phyloP scores from a whole-genome alignment of 2,113 vertebrate genomes.

The Hydrolagus affinis region DNA sequence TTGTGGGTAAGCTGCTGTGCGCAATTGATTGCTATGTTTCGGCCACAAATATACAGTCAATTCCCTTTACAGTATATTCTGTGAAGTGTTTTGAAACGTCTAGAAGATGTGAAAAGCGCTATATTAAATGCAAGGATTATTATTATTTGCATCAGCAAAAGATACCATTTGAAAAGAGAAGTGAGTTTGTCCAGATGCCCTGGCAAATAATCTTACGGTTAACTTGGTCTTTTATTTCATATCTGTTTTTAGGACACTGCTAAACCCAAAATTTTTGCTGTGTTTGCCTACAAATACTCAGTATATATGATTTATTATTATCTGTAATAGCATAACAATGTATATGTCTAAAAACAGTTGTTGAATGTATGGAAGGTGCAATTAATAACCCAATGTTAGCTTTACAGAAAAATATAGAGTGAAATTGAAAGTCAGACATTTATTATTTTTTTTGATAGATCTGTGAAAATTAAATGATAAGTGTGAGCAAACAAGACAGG shows the following conservation, averaged over 20 bases:
- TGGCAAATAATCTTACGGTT: background rate
- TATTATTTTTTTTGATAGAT: background rate
- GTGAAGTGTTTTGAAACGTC: no score
- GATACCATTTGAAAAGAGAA: background rate
- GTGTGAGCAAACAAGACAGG: slow-evolving; percentile 6
- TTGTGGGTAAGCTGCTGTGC: no score
- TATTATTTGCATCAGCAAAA: no score
- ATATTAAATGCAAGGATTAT: no score
- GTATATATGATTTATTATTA: no score
- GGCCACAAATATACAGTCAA: no score
- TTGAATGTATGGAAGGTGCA: background rate
- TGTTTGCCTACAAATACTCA: background rate
- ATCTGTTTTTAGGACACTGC: background rate
- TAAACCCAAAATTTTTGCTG: no score
- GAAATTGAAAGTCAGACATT: background rate
- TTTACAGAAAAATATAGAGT: background rate
- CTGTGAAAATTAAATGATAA: background rate
- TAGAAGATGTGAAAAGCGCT: no score
- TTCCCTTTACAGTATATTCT: no score
- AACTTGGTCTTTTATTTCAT: background rate
- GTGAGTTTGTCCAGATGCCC: background rate
- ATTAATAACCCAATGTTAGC: background rate
- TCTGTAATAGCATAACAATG: background rate
- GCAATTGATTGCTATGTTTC: no score
- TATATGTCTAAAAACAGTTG: background rate